A percentile compares a stretch with the other conserved stretches of the same genome.
Conservation (phyloP, 2,113 vertebrate genomes). For the Poeciliopsis prolifica region DNA sequence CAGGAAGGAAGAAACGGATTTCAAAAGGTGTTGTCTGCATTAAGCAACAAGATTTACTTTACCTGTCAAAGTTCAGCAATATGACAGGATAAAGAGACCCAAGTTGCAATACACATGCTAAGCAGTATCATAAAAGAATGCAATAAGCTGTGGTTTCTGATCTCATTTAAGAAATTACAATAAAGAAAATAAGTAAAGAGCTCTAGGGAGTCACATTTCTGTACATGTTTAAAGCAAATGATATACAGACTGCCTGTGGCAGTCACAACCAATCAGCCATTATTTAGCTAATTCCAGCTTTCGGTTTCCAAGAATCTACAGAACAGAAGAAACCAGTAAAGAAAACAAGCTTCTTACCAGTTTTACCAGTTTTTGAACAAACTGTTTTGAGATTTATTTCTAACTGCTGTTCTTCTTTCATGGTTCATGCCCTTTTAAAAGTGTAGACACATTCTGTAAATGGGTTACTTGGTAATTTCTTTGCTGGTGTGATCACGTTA, state of each 20-base stretch:
- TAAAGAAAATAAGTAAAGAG: neutral
- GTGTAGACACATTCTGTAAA: neutral
- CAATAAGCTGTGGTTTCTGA: neutral
- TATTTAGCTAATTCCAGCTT: neutral
- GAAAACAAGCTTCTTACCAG: neutral
- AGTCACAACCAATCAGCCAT: neutral
- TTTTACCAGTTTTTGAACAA: neutral
- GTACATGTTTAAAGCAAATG: neutral
- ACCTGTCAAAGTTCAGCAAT: conserved; percentile 1
- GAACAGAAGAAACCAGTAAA: neutral
- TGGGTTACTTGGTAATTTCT: neutral
- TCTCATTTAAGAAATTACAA: neutral
- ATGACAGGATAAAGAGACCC: neutral
- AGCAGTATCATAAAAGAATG: neutral
- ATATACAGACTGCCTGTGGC: neutral
- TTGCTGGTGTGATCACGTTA: neutral
- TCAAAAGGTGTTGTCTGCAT: conserved; percentile 18
- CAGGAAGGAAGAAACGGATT: conserved; percentile 46
- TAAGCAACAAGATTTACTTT: conserved; percentile 39
- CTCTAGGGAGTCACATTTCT: neutral
- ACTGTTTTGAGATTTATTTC: neutral
- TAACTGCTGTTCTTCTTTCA: neutral
- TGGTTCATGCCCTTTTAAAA: neutral
- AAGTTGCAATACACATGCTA: conserved; percentile 1
- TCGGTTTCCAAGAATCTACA: neutral